Evolutionary conservation across 2,888 invertebrate genomes (phyloP), one percentile per base, ranked within the genome.

Genomic region (Hemithea aestivaria): DNA sequence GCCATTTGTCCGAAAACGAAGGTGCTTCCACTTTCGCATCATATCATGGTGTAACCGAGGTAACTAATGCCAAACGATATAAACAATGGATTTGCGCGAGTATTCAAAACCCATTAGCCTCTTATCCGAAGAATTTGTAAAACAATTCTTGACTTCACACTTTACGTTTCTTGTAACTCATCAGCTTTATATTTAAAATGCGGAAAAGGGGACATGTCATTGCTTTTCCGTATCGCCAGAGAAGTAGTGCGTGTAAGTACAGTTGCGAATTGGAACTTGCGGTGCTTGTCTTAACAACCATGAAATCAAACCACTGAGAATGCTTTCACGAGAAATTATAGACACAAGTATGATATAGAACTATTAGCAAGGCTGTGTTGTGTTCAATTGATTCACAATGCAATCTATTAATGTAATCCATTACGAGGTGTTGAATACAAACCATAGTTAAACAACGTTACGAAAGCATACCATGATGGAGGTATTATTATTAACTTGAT

Each of bases 361-460:
- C 2, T 16, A 16, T 16, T 4, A 16, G 5, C n/a, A 16, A 28
- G 20, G 20, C 9, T 9, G 20, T 9, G 20, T 16, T 16, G 5
- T 16, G 5, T 16, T 16, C 16, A 61, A 71, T 65, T 62, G 57
- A 67, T 72, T 67, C 66, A 66, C 62, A 51, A 66, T 63, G 55
- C 62, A 51, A 59, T 50, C 56, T 58, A 30, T 28, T 32, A 51
- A 45, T 46, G 47, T 51, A 51, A 52, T 55, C 40, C 35, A 51
- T 48, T 42, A 58, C 54, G 48, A 40, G 41, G 48, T 40, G 40
- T 48, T 48, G 66, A 65, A 73, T 73, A 67, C 64, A 64, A 73
- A 71, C 56, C 59, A 57, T 63, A 55, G 49, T 61, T 59, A 53
- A 63, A 56, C 36, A 36, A 45, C 46, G 62, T 75, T 75, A 73